phyloP scores from a whole-genome alignment of 1,140 invertebrate species.

The Mycetomoellerius zeteki region DNA sequence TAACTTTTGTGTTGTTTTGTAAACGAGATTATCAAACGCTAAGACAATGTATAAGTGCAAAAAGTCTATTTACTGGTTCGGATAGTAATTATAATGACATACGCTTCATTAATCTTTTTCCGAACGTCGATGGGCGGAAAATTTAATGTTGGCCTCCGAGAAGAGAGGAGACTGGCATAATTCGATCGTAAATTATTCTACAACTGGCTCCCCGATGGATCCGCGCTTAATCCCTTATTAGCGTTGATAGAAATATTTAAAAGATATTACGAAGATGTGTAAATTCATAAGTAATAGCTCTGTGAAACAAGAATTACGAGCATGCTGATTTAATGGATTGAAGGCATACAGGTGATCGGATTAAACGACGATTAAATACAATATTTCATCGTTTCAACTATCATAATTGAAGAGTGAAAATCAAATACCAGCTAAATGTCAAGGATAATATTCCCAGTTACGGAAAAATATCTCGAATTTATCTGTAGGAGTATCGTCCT shows the following conservation, averaged over 20 bases:
- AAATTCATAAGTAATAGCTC: slow-evolving; percentile 39
- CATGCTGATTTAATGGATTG: slow-evolving; percentile 36
- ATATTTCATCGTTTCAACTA: slow-evolving; percentile 24
- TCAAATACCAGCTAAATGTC: slow-evolving; percentile 39
- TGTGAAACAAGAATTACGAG: slow-evolving; percentile 16
- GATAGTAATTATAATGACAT: slow-evolving; percentile 48
- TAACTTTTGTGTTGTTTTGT: neutral
- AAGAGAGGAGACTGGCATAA: slow-evolving; percentile 44
- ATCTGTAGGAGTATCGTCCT: slow-evolving; percentile 2
- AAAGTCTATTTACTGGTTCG: slow-evolving; percentile 40
- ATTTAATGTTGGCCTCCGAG: slow-evolving; percentile 52
- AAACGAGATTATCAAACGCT: slow-evolving; percentile 40
- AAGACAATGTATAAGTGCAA: slow-evolving; percentile 24
- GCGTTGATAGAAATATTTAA: slow-evolving; percentile 47
- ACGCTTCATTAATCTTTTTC: slow-evolving; percentile 61
- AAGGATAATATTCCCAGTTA: slow-evolving; percentile 28
- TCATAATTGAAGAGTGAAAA: slow-evolving; percentile 28
- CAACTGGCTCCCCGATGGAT: slow-evolving; percentile 30
- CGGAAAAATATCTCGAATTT: slow-evolving; percentile 32
- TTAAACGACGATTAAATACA: slow-evolving; percentile 23
- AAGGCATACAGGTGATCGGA: slow-evolving; percentile 7
- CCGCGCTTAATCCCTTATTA: slow-evolving; percentile 49
- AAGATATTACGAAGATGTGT: slow-evolving; percentile 47
- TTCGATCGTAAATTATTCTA: slow-evolving; percentile 61
- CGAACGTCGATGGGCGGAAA: slow-evolving; percentile 41